A percentile compares a stretch with the other conserved stretches of the same genome.
phyloP scores from a whole-genome alignment of 2,797 vertebrate genomes.

The Aphelocoma californica region DNA sequence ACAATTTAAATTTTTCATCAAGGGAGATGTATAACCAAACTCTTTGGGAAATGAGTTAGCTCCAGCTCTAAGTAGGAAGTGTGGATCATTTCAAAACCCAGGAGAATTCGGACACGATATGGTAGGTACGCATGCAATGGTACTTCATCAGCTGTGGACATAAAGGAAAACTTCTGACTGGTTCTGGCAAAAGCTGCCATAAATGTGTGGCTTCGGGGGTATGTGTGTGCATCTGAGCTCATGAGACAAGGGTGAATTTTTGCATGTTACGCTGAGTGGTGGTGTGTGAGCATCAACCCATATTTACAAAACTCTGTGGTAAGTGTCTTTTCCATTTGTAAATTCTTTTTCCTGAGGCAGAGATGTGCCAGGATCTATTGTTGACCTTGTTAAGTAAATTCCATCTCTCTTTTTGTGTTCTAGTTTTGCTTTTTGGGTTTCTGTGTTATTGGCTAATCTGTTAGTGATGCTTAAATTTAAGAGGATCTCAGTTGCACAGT shows the following conservation, averaged over 20 bases:
- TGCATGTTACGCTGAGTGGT: not conserved
- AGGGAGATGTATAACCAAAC: constrained; percentile 4
- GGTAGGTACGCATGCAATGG: not conserved
- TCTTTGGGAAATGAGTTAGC: not conserved
- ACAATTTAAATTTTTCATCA: constrained; percentile 44
- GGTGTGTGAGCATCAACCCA: not conserved
- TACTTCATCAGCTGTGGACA: not conserved
- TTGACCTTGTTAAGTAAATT: not conserved
- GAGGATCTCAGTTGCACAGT: not conserved
- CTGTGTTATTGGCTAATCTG: not conserved
- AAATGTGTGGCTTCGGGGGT: not conserved
- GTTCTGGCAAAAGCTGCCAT: not conserved
- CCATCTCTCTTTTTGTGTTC: not conserved
- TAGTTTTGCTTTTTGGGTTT: not conserved
- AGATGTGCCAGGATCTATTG: not conserved
- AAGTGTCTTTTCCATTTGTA: not conserved
- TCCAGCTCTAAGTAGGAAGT: not conserved
- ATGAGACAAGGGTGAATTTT: not conserved
- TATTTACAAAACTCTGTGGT: not conserved
- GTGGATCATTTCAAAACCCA: not conserved
- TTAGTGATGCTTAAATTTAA: not conserved
- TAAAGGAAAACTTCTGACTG: not conserved
- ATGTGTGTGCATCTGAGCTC: not conserved
- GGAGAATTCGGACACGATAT: not conserved
- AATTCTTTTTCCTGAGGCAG: not conserved